These are phyloP conservation scores for Trypoxylon attenuatum DNA, from an alignment of 2,888 invertebrate genomes.

Conservation along the genomic window DNA sequence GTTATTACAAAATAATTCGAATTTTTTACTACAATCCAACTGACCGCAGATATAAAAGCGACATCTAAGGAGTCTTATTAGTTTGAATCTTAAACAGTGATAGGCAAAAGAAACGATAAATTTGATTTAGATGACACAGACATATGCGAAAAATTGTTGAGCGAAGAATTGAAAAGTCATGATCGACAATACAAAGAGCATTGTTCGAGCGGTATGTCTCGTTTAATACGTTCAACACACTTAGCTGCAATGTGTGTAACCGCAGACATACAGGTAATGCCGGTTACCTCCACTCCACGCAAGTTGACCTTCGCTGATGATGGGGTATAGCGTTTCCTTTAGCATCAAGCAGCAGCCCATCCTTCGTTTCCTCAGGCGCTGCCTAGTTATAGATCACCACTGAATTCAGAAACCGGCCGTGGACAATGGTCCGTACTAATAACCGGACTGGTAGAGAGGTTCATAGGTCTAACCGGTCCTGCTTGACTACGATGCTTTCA, in stretches of 20 bases:
- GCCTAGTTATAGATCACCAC: conserved; percentile 35
- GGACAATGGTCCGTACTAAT: conserved; percentile 37
- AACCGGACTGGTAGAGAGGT: conserved; percentile 20
- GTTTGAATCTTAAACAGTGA: too few species aligned
- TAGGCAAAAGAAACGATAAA: too few species aligned
- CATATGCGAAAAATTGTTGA: too few species aligned
- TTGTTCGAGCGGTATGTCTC: too few species aligned
- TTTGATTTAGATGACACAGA: too few species aligned
- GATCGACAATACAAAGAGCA: too few species aligned
- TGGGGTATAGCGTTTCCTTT: conserved; percentile 34
- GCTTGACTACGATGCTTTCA: background rate
- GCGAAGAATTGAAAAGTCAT: too few species aligned
- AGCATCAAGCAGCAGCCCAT: conserved; percentile 34
- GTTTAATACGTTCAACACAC: conserved; percentile 24
- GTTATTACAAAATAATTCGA: too few species aligned
- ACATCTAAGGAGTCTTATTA: too few species aligned
- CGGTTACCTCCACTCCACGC: conserved; percentile 37
- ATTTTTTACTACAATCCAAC: too few species aligned
- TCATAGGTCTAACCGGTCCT: conserved; percentile 10
- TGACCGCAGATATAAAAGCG: too few species aligned
- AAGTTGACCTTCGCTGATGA: conserved; percentile 48
- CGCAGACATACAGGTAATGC: conserved; percentile 40
- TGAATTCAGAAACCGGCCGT: conserved; percentile 7
- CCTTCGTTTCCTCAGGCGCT: conserved; percentile 38
- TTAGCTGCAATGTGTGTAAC: conserved; percentile 38